Percentiles rank a stretch among this genome's conserved stretches.
phyloP scores from a whole-genome alignment of 2,888 invertebrate genomes.

The Erpobdella octoculata region DNA sequence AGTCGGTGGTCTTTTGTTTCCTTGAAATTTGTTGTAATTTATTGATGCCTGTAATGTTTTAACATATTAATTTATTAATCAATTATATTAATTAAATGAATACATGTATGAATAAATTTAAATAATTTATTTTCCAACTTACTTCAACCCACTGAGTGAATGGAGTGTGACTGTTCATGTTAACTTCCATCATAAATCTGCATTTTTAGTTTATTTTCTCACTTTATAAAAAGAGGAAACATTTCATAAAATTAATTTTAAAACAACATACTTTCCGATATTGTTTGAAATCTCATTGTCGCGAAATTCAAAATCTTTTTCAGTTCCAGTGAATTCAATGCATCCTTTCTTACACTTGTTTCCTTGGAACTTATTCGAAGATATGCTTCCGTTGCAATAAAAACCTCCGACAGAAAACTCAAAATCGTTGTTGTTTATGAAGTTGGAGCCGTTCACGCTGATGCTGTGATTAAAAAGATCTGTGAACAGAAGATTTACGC shows the following conservation, averaged over 20 bases:
- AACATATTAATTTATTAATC: background rate
- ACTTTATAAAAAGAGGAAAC: background rate
- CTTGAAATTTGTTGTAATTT: conserved; percentile 41
- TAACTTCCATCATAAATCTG: conserved; percentile 72
- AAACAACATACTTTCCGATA: conserved; percentile 57
- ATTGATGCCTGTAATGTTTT: conserved; percentile 29
- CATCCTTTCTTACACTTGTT: conserved; percentile 64
- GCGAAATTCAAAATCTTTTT: conserved; percentile 79
- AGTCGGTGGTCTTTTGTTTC: conserved; percentile 37
- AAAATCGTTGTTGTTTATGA: conserved; percentile 77
- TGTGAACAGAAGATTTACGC: conserved; percentile 55
- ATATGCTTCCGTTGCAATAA: conserved; percentile 79
- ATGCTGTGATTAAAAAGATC: conserved; percentile 63
- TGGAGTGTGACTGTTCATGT: conserved; percentile 84
- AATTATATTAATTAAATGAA: background rate
- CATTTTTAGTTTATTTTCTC: background rate
- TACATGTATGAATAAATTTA: background rate
- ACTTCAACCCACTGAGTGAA: conserved; percentile 57
- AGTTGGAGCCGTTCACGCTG: conserved; percentile 75
- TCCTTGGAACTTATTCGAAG: conserved; percentile 72
- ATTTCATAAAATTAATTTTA: background rate
- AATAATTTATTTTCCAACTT: background rate
- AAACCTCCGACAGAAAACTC: conserved; percentile 81
- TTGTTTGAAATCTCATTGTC: conserved; percentile 73
- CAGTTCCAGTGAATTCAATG: conserved; percentile 71